A percentile compares a stretch with the other conserved stretches of the same genome.
These are phyloP conservation scores for Capromys pilorides DNA, from an alignment of 2,797 vertebrate species.

Conservation along the genomic window DNA sequence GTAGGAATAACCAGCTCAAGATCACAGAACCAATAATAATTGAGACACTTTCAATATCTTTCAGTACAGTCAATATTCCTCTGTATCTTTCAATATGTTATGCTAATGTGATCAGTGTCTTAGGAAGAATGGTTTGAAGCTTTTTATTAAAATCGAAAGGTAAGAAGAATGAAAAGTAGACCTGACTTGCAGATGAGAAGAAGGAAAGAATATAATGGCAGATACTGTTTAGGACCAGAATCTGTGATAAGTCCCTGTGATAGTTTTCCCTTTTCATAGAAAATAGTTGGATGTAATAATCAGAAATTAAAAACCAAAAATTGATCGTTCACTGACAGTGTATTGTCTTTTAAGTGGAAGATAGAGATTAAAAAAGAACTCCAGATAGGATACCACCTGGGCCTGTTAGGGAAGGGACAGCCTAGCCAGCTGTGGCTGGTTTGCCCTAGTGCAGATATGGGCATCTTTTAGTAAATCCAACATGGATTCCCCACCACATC, in stretches of 20 bases:
- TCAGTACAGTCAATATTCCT: not conserved
- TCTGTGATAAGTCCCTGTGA: not conserved
- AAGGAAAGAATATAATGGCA: not conserved
- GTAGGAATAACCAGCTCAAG: not conserved
- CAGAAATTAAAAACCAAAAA: not conserved
- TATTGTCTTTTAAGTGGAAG: not conserved
- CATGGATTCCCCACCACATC: rapidly evolving
- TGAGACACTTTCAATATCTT: not conserved
- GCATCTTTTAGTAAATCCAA: not conserved
- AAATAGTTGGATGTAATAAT: not conserved
- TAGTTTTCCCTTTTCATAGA: not conserved
- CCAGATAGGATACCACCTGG: rapidly evolving
- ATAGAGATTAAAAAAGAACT: not conserved
- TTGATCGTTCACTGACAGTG: not conserved
- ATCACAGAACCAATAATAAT: not conserved
- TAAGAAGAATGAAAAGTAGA: not conserved
- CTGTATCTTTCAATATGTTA: not conserved
- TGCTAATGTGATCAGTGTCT: not conserved
- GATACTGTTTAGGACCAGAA: not conserved
- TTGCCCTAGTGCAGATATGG: not conserved
- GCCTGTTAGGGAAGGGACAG: not conserved
- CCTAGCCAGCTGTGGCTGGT: not conserved
- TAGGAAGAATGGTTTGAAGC: not conserved
- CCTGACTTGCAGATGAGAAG: not conserved
- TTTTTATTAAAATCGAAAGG: not conserved